Conservation (phyloP, 2,888 invertebrate genomes). For the Trissolcus brochymenae region DNA sequence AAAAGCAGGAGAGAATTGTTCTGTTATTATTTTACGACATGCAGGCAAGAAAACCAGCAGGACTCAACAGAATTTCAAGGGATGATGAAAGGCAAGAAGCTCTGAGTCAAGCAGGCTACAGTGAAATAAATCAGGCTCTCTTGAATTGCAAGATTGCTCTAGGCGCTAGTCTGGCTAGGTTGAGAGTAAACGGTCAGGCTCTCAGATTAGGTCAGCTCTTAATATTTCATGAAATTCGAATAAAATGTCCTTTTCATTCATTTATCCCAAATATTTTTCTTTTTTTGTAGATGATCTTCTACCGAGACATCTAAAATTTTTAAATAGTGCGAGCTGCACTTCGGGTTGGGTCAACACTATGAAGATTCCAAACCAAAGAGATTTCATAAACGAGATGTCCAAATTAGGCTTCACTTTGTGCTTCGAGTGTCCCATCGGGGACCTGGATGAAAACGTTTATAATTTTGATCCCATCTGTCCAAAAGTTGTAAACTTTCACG, state of each 20-base stretch:
- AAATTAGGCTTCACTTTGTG: conserved; percentile 77
- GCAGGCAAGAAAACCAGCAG: conserved; percentile 80
- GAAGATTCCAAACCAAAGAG: conserved; percentile 79
- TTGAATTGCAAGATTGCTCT: conserved; percentile 83
- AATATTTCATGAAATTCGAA: neutral
- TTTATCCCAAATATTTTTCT: neutral
- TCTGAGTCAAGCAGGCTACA: conserved; percentile 68
- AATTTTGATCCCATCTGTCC: conserved; percentile 80
- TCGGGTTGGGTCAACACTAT: conserved; percentile 90
- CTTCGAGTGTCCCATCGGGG: conserved; percentile 68
- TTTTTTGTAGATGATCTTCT: conserved; percentile 79
- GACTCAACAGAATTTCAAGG: conserved; percentile 59
- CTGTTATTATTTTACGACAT: conserved; percentile 85
- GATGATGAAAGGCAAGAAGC: conserved; percentile 60
- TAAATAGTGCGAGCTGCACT: conserved; percentile 79
- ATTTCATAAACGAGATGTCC: conserved; percentile 77
- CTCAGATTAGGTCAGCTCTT: conserved; percentile 77
- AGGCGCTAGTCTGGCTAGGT: conserved; percentile 86
- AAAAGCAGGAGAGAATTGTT: conserved; percentile 76
- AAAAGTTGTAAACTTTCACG: conserved; percentile 80
- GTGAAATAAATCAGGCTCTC: conserved; percentile 81
- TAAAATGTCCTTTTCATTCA: neutral
- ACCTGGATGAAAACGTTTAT: conserved; percentile 75
- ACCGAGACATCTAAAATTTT: conserved; percentile 82
- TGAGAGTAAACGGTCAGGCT: conserved; percentile 86